These are phyloP conservation scores for Odontamblyopus rebecca DNA, from an alignment of 2,797 vertebrate genomes.

Conservation along the genomic window DNA sequence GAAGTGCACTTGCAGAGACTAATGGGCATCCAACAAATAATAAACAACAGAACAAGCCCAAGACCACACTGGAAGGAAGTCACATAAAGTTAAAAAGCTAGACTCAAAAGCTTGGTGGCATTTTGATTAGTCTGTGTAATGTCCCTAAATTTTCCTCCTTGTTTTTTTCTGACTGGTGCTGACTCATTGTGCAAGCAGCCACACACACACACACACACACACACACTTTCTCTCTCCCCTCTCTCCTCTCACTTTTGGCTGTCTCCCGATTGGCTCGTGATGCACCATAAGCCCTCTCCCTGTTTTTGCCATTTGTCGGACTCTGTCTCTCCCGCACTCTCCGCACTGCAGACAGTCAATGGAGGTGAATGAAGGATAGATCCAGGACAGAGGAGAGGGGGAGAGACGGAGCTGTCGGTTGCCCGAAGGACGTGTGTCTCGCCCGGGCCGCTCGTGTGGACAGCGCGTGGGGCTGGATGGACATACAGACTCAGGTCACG, in stretches of 20 bases:
- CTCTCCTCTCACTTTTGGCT: slow-evolving; percentile 32
- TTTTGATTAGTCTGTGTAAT: neutral
- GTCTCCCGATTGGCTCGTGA: slow-evolving; percentile 78
- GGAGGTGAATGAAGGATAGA: slow-evolving; percentile 47
- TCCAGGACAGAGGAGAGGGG: slow-evolving; percentile 44
- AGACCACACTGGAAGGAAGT: neutral
- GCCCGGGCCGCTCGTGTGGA: neutral
- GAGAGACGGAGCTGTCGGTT: slow-evolving; percentile 38
- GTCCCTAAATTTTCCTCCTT: slow-evolving; percentile 4
- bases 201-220: slow-evolving; percentile 3
- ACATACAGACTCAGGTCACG: slow-evolving; percentile 3
- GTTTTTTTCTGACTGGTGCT: slow-evolving; percentile 15
- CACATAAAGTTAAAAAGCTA: neutral
- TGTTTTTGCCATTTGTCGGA: slow-evolving; percentile 27
- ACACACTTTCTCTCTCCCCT: slow-evolving; percentile 9
- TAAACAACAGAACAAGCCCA: neutral
- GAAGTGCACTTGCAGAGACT: no score
- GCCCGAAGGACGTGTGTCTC: slow-evolving; percentile 27
- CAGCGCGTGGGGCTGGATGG: neutral
- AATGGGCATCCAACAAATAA: no score
- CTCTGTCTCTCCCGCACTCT: slow-evolving; percentile 47
- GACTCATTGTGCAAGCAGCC: slow-evolving; percentile 37
- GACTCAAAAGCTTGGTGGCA: neutral
- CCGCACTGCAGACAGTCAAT: slow-evolving; percentile 87
- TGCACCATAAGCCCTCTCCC: slow-evolving; percentile 35